A percentile compares a stretch with the other conserved stretches of the same genome.
Evolutionary conservation across 2,797 vertebrate genomes (phyloP).

Genomic region (Poecile montanus): DNA sequence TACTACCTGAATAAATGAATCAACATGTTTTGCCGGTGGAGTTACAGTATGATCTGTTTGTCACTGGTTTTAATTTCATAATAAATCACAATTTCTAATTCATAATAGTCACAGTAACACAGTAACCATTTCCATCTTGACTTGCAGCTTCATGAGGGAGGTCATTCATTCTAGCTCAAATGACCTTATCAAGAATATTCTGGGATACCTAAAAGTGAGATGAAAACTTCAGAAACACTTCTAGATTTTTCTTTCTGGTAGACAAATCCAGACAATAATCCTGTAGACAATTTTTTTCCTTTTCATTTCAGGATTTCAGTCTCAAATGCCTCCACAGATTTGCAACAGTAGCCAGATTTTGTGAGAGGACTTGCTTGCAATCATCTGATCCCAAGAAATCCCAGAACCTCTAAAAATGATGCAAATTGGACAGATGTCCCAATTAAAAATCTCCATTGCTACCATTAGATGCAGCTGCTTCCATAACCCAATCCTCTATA

Average conservation of each 20-base stretch:
- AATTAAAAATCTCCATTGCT: background rate
- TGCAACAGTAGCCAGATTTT: background rate
- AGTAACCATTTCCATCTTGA: background rate
- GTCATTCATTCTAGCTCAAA: background rate
- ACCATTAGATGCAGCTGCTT: background rate
- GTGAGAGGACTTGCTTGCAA: background rate
- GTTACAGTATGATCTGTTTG: background rate
- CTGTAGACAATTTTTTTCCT: background rate
- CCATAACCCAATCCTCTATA: background rate
- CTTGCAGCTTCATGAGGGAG: background rate
- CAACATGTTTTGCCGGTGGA: background rate
- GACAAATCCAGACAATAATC: background rate
- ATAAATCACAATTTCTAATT: background rate
- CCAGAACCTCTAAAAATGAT: background rate
- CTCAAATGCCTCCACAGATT: background rate
- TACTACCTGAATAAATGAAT: background rate
- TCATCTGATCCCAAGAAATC: background rate
- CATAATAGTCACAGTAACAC: background rate
- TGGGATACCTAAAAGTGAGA: background rate
- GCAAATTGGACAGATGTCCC: background rate
- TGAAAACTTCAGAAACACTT: background rate
- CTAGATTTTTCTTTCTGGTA: background rate
- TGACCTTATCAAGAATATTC: background rate
- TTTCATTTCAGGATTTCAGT: background rate
- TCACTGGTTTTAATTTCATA: background rate